Percentiles rank a stretch among this genome's conserved stretches.
Conservation (phyloP, 2,888 invertebrate genomes). For the Hermaeophaga mercurialis region DNA sequence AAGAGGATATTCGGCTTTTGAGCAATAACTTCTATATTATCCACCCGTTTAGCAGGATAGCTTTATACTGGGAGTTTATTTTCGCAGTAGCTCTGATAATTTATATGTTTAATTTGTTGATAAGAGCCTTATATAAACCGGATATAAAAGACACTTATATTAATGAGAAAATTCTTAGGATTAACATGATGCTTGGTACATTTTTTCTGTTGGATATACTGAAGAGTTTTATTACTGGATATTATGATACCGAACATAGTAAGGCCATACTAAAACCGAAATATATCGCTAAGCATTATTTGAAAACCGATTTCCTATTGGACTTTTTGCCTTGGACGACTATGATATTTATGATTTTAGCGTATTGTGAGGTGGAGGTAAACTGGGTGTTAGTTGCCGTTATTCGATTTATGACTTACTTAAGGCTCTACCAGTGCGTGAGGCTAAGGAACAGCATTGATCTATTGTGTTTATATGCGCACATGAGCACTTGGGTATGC, state of each 20-base stretch:
- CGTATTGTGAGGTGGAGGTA: neutral
- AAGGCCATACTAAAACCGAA: constrained; percentile 25
- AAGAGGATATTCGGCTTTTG: constrained; percentile 37
- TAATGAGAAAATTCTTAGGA: neutral
- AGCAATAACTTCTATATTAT: constrained; percentile 34
- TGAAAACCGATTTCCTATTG: constrained; percentile 17
- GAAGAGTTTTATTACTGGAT: constrained; percentile 37
- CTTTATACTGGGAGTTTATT: constrained; percentile 19
- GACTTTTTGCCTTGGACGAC: neutral
- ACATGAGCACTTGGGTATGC: neutral
- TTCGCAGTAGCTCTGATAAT: constrained; percentile 1
- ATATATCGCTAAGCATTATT: constrained; percentile 26
- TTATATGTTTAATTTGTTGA: neutral
- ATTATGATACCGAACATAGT: constrained; percentile 28
- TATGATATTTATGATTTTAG: neutral
- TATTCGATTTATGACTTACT: neutral
- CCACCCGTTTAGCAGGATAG: constrained; percentile 39
- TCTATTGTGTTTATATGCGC: neutral
- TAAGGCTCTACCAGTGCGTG: neutral
- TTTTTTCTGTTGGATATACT: constrained; percentile 31
- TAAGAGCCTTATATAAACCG: neutral
- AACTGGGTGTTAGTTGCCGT: neutral
- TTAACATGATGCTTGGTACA: constrained; percentile 5
- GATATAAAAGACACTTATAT: neutral
- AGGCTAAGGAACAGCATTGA: neutral